Conservation (phyloP, 2,888 invertebrate genomes). For the Idaea biselata region DNA sequence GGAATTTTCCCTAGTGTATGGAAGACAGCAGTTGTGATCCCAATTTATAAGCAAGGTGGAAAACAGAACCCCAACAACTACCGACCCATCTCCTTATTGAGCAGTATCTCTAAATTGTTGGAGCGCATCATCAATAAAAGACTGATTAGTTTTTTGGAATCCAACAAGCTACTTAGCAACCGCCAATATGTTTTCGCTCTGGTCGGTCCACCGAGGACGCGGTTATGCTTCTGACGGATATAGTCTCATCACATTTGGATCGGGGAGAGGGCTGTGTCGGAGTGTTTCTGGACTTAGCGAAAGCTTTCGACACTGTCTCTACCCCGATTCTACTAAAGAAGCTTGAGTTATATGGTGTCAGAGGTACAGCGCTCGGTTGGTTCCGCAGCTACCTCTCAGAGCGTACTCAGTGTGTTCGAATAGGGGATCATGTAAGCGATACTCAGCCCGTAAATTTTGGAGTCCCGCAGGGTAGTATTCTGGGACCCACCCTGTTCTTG, state of each 20-base stretch:
- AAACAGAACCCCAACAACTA: not conserved
- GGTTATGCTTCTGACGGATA: not conserved
- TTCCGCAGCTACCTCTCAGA: no score
- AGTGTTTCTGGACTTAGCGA: not conserved
- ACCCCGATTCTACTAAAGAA: no score
- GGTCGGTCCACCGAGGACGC: not conserved
- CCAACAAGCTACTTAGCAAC: not conserved
- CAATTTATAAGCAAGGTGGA: not conserved
- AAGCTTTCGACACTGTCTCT: no score
- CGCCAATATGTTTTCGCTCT: not conserved
- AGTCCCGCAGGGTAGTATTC: no score
- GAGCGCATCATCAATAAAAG: not conserved
- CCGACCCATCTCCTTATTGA: not conserved
- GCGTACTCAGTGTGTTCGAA: no score
- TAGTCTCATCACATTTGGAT: not conserved
- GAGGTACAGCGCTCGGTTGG: no score
- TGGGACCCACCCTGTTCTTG: no score
- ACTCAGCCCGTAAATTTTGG: no score
- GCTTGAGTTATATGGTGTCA: no score
- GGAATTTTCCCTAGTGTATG: not conserved
- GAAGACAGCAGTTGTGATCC: not conserved
- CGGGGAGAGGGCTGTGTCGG: not conserved
- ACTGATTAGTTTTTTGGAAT: not conserved
- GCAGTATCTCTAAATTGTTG: not conserved
- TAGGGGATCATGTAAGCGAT: no score